These are phyloP conservation scores for Pseudochromis fuscus DNA, from an alignment of 2,797 vertebrate species.

Conservation along the genomic window DNA sequence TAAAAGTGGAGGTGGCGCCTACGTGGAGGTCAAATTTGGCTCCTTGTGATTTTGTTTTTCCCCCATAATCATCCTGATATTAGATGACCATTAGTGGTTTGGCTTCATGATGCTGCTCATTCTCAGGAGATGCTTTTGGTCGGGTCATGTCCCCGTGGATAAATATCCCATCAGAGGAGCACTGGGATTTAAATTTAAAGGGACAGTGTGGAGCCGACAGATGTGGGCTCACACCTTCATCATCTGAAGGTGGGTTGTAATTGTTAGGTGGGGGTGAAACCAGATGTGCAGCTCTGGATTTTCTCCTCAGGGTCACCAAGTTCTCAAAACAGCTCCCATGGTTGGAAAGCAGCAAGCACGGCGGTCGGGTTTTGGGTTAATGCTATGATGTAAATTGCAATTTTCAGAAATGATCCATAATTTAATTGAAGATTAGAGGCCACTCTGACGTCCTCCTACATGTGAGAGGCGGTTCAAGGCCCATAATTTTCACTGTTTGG, in stretches of 20 bases:
- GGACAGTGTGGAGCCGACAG: no score
- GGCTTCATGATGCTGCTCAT: constrained; percentile 17
- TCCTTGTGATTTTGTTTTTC: background rate
- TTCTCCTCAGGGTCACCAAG: constrained; percentile 25
- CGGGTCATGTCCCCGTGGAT: constrained; percentile 35
- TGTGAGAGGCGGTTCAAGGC: constrained; percentile 16
- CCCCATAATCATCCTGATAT: constrained; percentile 14
- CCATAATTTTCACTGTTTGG: constrained; percentile 36
- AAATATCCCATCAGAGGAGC: background rate
- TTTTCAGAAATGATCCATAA: no score
- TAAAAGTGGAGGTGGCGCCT: constrained; percentile 1
- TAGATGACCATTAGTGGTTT: constrained; percentile 35
- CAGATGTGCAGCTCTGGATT: constrained; percentile 53
- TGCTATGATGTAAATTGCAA: no score
- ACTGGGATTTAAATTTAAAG: constrained; percentile 34
- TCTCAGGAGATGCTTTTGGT: constrained; percentile 35
- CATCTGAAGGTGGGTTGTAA: constrained; percentile 37
- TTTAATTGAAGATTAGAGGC: no score
- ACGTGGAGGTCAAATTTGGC: background rate
- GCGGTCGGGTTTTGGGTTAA: no score
- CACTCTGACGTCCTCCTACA: constrained; percentile 5
- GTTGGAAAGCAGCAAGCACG: no score
- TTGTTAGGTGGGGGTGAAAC: constrained; percentile 33
- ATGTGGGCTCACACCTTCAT: background rate
- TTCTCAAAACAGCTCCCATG: no score